Percentiles rank a stretch among this genome's conserved stretches.
phyloP scores from a whole-genome alignment of 2,797 vertebrate genomes.

The Manis pentadactyla region DNA sequence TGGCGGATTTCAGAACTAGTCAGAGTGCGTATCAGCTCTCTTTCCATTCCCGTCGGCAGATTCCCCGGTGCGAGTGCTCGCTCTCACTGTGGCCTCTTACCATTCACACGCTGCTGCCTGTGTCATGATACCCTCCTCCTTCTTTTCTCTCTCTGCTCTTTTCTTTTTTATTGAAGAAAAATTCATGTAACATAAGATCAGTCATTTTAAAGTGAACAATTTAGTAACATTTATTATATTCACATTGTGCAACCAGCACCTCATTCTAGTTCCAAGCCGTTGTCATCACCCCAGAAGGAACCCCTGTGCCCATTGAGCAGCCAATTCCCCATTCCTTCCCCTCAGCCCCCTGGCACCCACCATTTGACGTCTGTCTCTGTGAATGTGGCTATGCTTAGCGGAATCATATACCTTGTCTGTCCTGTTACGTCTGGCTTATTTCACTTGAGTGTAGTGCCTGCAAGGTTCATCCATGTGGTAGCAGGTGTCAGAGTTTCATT shows the following conservation, averaged over 20 bases:
- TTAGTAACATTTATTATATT: background rate
- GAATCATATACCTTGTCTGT: background rate
- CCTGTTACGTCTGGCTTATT: background rate
- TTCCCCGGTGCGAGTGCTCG: rapidly evolving
- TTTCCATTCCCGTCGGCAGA: background rate
- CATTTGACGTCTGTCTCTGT: background rate
- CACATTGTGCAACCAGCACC: background rate
- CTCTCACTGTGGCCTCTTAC: background rate
- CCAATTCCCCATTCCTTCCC: background rate
- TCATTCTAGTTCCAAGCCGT: background rate
- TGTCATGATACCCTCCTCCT: background rate
- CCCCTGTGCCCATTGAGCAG: background rate
- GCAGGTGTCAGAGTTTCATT: background rate
- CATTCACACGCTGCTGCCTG: too few relatives aligned
- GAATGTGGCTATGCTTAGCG: background rate
- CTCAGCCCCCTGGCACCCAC: slow-evolving; percentile 76
- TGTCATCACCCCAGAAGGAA: background rate
- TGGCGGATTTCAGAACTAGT: background rate
- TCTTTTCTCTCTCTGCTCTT: slow-evolving; percentile 64
- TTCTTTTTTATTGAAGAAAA: background rate
- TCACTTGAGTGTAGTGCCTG: background rate
- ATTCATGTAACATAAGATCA: background rate
- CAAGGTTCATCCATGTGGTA: background rate
- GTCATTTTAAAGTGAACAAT: background rate
- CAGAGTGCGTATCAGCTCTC: background rate